phyloP scores from a whole-genome alignment of 1,140 invertebrate species.

The Pygmarrhopalites habei region DNA sequence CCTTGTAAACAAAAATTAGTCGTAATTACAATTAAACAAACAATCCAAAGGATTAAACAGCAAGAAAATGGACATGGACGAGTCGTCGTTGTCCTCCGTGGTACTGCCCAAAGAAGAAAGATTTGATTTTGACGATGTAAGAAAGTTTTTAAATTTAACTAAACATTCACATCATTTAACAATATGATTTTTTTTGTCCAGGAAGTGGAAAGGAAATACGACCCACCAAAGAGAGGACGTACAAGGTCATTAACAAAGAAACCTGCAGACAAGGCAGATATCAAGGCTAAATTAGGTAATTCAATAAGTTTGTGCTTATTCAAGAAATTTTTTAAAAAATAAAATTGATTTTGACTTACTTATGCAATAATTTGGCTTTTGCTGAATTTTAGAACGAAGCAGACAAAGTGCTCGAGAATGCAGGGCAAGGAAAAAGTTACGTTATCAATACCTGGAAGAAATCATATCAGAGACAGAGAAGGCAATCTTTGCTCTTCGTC shows the following conservation, averaged over 20 bases:
- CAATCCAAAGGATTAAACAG: no score
- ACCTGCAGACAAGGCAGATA: conserved; percentile 76
- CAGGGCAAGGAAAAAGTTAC: conserved; percentile 88
- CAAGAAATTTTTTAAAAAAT: background rate
- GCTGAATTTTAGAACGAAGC: conserved; percentile 65
- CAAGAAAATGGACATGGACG: conserved; percentile 14
- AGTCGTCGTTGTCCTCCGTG: conserved; percentile 3
- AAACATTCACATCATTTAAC: background rate
- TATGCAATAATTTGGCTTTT: background rate
- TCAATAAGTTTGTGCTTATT: no score
- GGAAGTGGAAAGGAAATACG: conserved; percentile 58
- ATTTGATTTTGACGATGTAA: conserved; percentile 32
- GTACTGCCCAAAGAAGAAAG: conserved; percentile 26
- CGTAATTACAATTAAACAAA: no score
- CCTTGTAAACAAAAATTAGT: no score
- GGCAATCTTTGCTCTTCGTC: conserved; percentile 78
- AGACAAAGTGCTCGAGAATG: conserved; percentile 95
- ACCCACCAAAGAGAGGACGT: conserved; percentile 74
- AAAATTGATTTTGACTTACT: background rate
- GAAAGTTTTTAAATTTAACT: background rate
- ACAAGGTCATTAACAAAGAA: conserved; percentile 68
- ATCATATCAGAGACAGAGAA: conserved; percentile 86
- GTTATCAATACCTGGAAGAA: conserved; percentile 96
- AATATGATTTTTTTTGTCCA: no score
- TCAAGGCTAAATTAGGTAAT: conserved; percentile 84